Conservation (phyloP, 1,140 invertebrate genomes). For the Conus ventricosus region DNA sequence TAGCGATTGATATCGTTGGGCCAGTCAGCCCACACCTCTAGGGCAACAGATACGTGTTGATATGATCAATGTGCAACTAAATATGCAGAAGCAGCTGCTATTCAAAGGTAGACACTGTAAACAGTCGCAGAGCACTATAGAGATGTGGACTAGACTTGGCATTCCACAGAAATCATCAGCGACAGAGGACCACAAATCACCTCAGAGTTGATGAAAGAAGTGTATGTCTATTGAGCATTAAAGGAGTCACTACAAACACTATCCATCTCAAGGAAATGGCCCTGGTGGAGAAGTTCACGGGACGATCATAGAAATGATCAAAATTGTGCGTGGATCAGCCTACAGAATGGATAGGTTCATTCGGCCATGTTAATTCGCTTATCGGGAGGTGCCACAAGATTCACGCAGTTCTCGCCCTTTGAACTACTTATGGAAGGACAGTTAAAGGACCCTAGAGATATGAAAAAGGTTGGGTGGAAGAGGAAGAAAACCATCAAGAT, state of each 20-base stretch:
- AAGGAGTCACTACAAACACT: too few relatives aligned
- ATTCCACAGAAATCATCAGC: slow-evolving; percentile 61
- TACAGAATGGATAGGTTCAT: slow-evolving; percentile 63
- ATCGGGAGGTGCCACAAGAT: slow-evolving; percentile 36
- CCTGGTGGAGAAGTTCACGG: slow-evolving; percentile 27
- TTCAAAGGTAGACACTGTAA: slow-evolving; percentile 39
- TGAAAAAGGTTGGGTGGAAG: too few relatives aligned
- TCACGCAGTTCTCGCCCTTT: slow-evolving; percentile 34
- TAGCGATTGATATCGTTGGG: slow-evolving; percentile 49
- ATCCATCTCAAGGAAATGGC: slow-evolving; percentile 41
- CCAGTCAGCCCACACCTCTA: slow-evolving; percentile 39
- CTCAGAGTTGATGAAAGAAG: not conserved
- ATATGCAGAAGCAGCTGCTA: slow-evolving; percentile 42
- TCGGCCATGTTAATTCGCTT: slow-evolving; percentile 43
- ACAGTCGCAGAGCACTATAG: slow-evolving; percentile 43
- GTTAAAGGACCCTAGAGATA: too few relatives aligned
- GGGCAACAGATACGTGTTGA: slow-evolving; percentile 50
- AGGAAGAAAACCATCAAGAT: too few relatives aligned
- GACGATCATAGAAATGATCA: slow-evolving; percentile 57
- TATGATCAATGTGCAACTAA: slow-evolving; percentile 46
- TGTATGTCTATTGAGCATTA: slow-evolving; percentile 45
- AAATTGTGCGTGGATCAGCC: slow-evolving; percentile 48
- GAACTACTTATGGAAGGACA: slow-evolving; percentile 30
- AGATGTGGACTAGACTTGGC: slow-evolving; percentile 71
- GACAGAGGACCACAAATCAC: slow-evolving; percentile 42